Conservation (phyloP, 2,113 vertebrate genomes). For the Vimba vimba region DNA sequence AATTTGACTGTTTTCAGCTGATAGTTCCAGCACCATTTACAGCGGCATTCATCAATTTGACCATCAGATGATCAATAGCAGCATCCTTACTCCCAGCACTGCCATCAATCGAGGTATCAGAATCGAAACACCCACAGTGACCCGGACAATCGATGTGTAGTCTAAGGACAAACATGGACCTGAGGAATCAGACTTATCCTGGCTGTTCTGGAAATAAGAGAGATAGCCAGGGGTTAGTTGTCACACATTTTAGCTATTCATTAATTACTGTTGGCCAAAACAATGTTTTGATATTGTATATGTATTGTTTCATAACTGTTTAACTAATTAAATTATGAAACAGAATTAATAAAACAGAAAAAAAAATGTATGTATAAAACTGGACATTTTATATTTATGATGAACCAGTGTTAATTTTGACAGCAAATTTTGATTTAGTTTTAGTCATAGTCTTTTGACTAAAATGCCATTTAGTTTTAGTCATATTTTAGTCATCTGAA, state of each 20-base stretch:
- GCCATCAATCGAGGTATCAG: conserved; percentile 81
- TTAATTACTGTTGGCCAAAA: neutral
- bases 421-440: no score
- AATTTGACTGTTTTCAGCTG: conserved; percentile 39
- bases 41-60: conserved; percentile 56
- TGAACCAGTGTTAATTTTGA: no score
- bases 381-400: no score
- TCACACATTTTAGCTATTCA: neutral
- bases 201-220: neutral
- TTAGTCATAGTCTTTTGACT: no score
- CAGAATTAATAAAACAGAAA: no score
- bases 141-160: conserved; percentile 78
- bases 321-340: no score
- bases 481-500: no score
- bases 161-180: conserved; percentile 66
- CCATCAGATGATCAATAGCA: conserved; percentile 71
- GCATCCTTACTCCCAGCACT: conserved; percentile 68
- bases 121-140: conserved; percentile 78
- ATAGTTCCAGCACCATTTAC: conserved; percentile 41
- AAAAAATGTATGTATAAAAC: no score
- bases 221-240: neutral
- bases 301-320: neutral
- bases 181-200: conserved; percentile 58
- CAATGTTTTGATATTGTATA: neutral
- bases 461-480: no score